Percentiles rank a stretch among this genome's conserved stretches.
phyloP scores from a whole-genome alignment of 2,888 invertebrate species.

The Leucoptera coffeella region DNA sequence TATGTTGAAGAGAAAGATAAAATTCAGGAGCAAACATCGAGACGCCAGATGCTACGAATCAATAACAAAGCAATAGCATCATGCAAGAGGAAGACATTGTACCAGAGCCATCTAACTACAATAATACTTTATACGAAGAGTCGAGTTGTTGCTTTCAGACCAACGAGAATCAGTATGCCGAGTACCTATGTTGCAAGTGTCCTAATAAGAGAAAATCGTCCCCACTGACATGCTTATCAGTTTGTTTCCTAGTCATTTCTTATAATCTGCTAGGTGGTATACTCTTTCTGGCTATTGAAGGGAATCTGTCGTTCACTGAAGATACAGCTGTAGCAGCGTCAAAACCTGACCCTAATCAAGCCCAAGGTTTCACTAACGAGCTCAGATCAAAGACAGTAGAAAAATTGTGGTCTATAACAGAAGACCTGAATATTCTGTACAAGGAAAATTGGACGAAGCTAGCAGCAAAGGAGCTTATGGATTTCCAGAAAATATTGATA shows the following conservation, averaged over 20 bases:
- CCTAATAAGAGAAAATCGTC: conserved; percentile 34
- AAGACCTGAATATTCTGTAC: conserved; percentile 82
- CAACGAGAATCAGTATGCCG: too few relatives aligned
- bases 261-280: conserved; percentile 91
- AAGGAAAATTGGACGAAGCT: conserved; percentile 87
- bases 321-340: conserved; percentile 62
- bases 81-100: too few relatives aligned
- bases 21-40: too few relatives aligned
- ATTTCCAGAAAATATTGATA: conserved; percentile 67
- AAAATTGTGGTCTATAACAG: conserved; percentile 78
- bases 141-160: too few relatives aligned
- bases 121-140: too few relatives aligned
- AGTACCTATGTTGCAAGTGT: conserved; percentile 56
- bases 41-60: too few relatives aligned
- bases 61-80: too few relatives aligned
- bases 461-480: conserved; percentile 80
- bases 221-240: conserved; percentile 72
- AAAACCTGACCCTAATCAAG: conserved; percentile 53
- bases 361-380: conserved; percentile 45
- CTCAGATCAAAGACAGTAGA: conserved; percentile 69
- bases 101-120: too few relatives aligned
- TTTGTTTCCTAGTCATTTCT: conserved; percentile 78
- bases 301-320: conserved; percentile 44
- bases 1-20: too few relatives aligned
- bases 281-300: conserved; percentile 81